These are phyloP conservation scores for Bombus sylvicola DNA, from an alignment of 1,140 invertebrate genomes.

Conservation along the genomic window DNA sequence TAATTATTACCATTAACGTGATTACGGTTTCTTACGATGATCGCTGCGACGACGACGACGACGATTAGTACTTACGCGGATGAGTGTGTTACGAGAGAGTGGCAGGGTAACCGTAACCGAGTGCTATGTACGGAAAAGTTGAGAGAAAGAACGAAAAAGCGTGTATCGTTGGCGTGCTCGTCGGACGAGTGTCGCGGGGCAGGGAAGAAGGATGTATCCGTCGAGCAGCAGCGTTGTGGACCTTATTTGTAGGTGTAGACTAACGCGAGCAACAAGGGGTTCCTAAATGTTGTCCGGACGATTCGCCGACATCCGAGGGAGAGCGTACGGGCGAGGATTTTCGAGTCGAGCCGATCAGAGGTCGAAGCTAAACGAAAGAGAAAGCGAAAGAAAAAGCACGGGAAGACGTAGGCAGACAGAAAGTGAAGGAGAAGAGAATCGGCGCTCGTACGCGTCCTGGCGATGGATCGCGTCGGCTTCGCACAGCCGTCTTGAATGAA, in stretches of 20 bases:
- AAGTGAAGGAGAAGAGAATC: not conserved
- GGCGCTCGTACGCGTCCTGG: constrained; percentile 1
- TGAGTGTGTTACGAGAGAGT: constrained; percentile 2
- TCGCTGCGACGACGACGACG: not conserved
- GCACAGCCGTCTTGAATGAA: not conserved
- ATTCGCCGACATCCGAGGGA: constrained; percentile 1
- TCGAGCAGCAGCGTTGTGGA: constrained; percentile 15
- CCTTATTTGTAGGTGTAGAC: constrained; percentile 14
- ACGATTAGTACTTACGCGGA: constrained; percentile 30
- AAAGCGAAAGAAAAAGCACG: not conserved
- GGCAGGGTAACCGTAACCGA: not conserved
- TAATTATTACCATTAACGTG: constrained; percentile 49
- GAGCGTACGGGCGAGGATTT: not conserved
- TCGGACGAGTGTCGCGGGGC: not conserved
- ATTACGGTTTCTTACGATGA: constrained; percentile 50
- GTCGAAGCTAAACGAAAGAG: not conserved
- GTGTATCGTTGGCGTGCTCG: not conserved
- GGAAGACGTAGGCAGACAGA: not conserved
- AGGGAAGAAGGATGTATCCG: constrained; percentile 36
- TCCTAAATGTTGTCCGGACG: constrained; percentile 44
- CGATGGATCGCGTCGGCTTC: constrained; percentile 13
- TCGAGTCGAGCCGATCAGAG: not conserved
- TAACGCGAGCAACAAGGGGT: constrained; percentile 48
- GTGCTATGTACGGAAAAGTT: not conserved
- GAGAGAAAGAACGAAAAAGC: not conserved